phyloP scores from a whole-genome alignment of 1,140 invertebrate genomes.

The Halictus rubicundus region DNA sequence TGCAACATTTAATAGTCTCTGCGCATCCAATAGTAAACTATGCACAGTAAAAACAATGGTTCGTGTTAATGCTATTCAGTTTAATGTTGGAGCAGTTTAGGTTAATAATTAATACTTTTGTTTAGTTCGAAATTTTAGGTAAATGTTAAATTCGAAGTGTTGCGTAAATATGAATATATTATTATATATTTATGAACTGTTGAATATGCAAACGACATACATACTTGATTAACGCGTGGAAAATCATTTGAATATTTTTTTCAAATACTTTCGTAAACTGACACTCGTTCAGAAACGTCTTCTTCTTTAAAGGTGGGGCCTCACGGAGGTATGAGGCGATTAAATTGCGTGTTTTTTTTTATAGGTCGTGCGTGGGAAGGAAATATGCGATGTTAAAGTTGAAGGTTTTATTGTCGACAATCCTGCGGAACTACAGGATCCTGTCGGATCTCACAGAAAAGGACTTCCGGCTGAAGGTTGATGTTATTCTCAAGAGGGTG shows the following conservation, averaged over 20 bases:
- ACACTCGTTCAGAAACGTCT: background rate
- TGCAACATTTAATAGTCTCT: too few relatives aligned
- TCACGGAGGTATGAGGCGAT: background rate
- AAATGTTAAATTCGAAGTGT: too few relatives aligned
- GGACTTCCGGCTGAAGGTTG: slow-evolving; percentile 76
- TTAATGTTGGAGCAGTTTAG: too few relatives aligned
- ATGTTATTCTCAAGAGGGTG: slow-evolving; percentile 79
- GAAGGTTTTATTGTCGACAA: slow-evolving; percentile 83
- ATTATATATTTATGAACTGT: too few relatives aligned
- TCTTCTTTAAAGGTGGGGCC: background rate
- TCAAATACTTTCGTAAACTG: background rate
- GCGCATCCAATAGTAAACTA: too few relatives aligned
- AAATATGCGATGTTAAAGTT: slow-evolving; percentile 86
- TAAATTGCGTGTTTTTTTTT: slow-evolving; percentile 52
- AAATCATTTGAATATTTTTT: background rate
- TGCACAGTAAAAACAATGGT: too few relatives aligned
- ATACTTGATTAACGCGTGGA: too few relatives aligned
- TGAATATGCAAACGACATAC: too few relatives aligned
- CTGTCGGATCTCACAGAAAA: slow-evolving; percentile 73
- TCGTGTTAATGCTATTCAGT: too few relatives aligned
- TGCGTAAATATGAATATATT: too few relatives aligned
- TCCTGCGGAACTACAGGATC: slow-evolving; percentile 84
- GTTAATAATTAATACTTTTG: too few relatives aligned
- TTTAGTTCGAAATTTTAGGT: too few relatives aligned
- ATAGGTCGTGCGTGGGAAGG: slow-evolving; percentile 83